These are phyloP conservation scores for Brachyhypopomus gauderio DNA, from an alignment of 2,113 vertebrate genomes.

Conservation along the genomic window DNA sequence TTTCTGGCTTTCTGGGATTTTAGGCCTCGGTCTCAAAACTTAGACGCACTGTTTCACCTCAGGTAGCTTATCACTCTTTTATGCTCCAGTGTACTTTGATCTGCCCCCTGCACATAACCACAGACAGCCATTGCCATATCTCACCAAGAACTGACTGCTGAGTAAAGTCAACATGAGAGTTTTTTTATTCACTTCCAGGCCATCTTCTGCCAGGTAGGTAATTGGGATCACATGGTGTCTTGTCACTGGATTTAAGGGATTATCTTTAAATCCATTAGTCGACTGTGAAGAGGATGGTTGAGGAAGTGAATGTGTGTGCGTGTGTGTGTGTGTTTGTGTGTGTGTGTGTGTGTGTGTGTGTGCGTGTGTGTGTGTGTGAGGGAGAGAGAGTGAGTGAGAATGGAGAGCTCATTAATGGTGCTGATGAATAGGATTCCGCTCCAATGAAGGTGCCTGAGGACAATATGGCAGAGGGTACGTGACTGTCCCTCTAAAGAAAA, in stretches of 20 bases:
- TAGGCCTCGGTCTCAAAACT: background rate
- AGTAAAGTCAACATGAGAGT: slow-evolving; percentile 33
- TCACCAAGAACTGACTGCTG: background rate
- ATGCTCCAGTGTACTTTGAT: background rate
- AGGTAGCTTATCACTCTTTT: slow-evolving; percentile 3
- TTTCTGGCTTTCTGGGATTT: background rate
- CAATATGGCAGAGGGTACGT: slow-evolving; percentile 45
- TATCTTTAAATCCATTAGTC: slow-evolving; percentile 44
- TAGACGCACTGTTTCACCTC: background rate
- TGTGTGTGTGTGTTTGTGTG: background rate
- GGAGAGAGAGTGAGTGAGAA: slow-evolving; percentile 18
- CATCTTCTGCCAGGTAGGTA: slow-evolving; percentile 28
- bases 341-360: background rate
- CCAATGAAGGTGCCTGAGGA: slow-evolving; percentile 49
- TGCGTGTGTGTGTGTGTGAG: background rate
- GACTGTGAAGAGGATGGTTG: slow-evolving; percentile 9
- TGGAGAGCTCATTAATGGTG: slow-evolving; percentile 61
- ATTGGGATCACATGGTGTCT: slow-evolving; percentile 41
- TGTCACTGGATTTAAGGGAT: slow-evolving; percentile 49
- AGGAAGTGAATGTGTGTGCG: background rate
- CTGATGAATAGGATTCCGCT: slow-evolving; percentile 69
- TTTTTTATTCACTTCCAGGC: slow-evolving; percentile 16
- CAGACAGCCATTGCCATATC: slow-evolving; percentile 5
- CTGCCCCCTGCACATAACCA: slow-evolving; percentile 3
- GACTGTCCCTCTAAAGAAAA: slow-evolving; percentile 63